Conservation (phyloP, 2,888 invertebrate species). For the Cryptus armator region DNA sequence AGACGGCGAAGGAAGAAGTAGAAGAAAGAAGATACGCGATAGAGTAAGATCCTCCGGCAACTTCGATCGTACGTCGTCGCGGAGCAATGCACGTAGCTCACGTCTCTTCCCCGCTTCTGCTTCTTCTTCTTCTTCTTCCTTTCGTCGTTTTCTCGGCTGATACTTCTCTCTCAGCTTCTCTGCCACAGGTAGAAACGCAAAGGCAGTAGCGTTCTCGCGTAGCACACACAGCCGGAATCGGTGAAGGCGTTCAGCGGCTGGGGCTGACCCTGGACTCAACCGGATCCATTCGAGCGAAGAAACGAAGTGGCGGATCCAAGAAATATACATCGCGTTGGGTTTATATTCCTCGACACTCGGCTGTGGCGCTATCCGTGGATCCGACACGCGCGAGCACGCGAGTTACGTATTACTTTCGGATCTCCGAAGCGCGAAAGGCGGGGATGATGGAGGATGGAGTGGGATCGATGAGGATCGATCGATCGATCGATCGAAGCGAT, state of each 20-base stretch:
- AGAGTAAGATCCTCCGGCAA: conserved; percentile 74
- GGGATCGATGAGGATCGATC: conserved; percentile 42
- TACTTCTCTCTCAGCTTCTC: conserved; percentile 27
- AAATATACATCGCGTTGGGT: not conserved
- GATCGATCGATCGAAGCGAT: conserved; percentile 54
- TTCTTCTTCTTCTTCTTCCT: conserved; percentile 34
- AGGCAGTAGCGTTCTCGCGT: conserved; percentile 36
- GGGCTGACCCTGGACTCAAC: conserved; percentile 53
- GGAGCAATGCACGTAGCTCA: conserved; percentile 24
- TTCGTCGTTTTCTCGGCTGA: conserved; percentile 20
- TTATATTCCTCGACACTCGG: conserved; percentile 13
- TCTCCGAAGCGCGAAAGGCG: conserved; percentile 63
- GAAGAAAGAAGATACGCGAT: conserved; percentile 29
- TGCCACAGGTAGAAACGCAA: conserved; percentile 11
- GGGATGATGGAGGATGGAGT: conserved; percentile 30
- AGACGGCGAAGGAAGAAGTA: conserved; percentile 44
- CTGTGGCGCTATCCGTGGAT: conserved; percentile 53
- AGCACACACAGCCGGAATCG: not conserved
- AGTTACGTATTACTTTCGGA: conserved; percentile 62
- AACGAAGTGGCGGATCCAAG: conserved; percentile 27
- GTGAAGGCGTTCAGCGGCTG: conserved; percentile 13
- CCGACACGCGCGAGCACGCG: conserved; percentile 62
- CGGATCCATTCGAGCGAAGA: conserved; percentile 45
- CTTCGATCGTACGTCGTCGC: conserved; percentile 43
- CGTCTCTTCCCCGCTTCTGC: conserved; percentile 54